Evolutionary conservation across 2,113 vertebrate species (phyloP), one percentile per base, ranked within the genome.

Genomic region (Leptocoma aspasia): DNA sequence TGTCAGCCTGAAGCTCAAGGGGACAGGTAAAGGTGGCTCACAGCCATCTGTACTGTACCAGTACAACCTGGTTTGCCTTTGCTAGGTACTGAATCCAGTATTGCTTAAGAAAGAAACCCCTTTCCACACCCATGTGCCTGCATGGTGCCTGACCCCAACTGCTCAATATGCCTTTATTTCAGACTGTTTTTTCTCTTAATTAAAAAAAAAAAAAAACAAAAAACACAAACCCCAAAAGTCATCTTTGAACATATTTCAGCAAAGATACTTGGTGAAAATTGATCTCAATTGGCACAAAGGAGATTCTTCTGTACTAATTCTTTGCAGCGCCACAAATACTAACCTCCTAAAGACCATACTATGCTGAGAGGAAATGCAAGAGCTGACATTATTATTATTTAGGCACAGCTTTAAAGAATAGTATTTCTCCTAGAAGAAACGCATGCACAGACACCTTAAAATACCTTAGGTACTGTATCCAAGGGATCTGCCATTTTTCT

Each of bases 111-210:
- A 16, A 65, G 49, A 76, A 24, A 35, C 3, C 23, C 10, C 39
- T 19, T 65, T 23, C 33, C 0, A 2, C 16, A n/a, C 13, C 18
- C 23, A 15, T 1, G 1, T 28, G 31, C 16, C 10, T 44, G 21
- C 31, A 11, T 3, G 2, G 22, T 22, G 6, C 63, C 33, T 57
- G 22, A 20, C 49, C 41, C 37, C 59, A 76, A 0, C 31, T 60
- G 10, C 57, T 82, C 2, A 2, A 66, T 49, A 53, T 9, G 14
- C 37, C 35, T 77, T 44, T 26, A 61, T 8, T 81, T 77, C 53
- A 81, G 15, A 35, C 47, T 50, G 14, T 39, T 86, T 52, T 17
- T 45, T 37, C 15, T 78, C 44, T 54, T 52, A 56, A 50, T 33
- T 24, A 20, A 53, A 39, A 47, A 26, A 11, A 5, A 15, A 13